A percentile compares a stretch with the other conserved stretches of the same genome.
Evolutionary conservation across 2,113 vertebrate genomes (phyloP).

Genomic region (Gila orcuttii): DNA sequence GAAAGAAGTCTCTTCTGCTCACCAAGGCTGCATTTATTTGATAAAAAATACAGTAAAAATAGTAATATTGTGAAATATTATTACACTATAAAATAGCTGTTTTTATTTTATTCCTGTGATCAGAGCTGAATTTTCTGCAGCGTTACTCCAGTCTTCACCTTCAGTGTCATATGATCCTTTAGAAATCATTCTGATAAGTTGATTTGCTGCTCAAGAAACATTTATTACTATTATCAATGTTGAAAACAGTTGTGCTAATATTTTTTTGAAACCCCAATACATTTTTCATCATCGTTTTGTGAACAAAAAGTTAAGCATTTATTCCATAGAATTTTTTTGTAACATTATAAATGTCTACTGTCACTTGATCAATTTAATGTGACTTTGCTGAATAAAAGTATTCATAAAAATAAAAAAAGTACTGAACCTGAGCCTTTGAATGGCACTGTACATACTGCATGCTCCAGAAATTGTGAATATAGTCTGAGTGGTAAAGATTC

Average conservation of each 20-base stretch:
- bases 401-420: no score
- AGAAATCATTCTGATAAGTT: neutral
- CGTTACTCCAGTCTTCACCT: neutral
- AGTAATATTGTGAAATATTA: neutral
- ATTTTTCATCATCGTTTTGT: neutral
- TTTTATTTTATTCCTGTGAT: neutral
- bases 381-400: neutral
- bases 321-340: neutral
- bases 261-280: neutral
- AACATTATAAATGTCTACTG: neutral
- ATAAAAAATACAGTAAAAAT: no score
- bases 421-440: no score
- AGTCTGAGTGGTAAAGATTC: neutral
- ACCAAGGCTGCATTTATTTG: neutral
- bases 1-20: neutral
- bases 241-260: neutral
- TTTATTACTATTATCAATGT: neutral
- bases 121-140: neutral
- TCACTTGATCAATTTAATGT: neutral
- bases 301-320: neutral
- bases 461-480: neutral
- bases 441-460: neutral
- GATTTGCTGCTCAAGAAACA: neutral
- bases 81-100: neutral
- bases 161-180: neutral